Evolutionary conservation across 2,888 invertebrate genomes (phyloP).

Genomic region (Leptinotarsa rubiginosa): DNA sequence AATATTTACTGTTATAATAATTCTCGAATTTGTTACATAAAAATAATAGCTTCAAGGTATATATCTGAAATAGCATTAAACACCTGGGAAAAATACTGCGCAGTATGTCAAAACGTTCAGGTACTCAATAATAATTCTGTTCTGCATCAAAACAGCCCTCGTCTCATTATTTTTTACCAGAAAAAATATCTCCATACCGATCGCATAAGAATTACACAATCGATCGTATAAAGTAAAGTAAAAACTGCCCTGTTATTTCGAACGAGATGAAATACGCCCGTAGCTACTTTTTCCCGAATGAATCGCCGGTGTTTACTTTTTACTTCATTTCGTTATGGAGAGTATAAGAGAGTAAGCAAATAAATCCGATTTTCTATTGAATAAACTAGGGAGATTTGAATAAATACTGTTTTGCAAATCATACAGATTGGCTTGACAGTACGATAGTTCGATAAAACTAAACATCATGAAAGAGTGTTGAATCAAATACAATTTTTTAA

Average conservation of each 20-base stretch:
- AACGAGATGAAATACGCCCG: constrained; percentile 47
- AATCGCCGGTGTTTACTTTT: constrained; percentile 51
- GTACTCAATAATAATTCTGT: too few relatives aligned
- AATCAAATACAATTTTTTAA: too few relatives aligned
- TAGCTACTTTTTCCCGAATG: constrained; percentile 55
- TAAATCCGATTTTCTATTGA: constrained; percentile 44
- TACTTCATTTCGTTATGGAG: constrained; percentile 54
- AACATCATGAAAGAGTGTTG: too few relatives aligned
- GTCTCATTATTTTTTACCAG: too few relatives aligned
- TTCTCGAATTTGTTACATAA: too few relatives aligned
- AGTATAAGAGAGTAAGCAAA: constrained; percentile 39
- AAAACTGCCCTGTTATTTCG: constrained; percentile 17
- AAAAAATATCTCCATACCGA: background rate
- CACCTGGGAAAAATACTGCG: too few relatives aligned
- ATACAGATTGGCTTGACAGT: background rate
- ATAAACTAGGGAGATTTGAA: constrained; percentile 36
- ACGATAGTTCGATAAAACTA: background rate
- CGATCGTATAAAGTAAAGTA: constrained; percentile 1
- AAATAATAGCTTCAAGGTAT: too few relatives aligned
- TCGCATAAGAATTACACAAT: background rate
- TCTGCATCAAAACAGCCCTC: too few relatives aligned
- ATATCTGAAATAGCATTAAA: too few relatives aligned
- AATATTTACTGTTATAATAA: too few relatives aligned
- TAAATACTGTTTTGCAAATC: constrained; percentile 14
- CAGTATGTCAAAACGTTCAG: too few relatives aligned